Conservation (phyloP, 1,140 invertebrate species). For the Caenorhabditis inopinata region DNA sequence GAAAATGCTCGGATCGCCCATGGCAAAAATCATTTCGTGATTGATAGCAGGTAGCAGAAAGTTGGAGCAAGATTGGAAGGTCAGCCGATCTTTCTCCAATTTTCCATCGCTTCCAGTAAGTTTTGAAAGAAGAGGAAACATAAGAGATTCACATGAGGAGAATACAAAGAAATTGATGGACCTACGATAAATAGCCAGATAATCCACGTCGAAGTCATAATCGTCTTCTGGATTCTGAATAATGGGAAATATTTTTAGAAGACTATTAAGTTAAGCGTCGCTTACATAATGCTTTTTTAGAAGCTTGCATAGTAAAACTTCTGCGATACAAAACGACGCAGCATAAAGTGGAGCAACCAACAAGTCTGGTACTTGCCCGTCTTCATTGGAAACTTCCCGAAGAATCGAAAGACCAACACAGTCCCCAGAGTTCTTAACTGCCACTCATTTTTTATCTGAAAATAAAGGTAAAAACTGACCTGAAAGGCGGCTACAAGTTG, state of each 20-base stretch:
- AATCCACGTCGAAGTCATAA: conserved; percentile 35
- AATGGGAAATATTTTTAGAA: neutral
- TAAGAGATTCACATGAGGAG: neutral
- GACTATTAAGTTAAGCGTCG: neutral
- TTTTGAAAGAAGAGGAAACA: conserved; percentile 8
- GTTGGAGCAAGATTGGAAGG: conserved; percentile 3
- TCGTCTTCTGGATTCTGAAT: conserved; percentile 37
- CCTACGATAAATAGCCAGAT: conserved; percentile 31
- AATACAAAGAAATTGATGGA: conserved; percentile 17
- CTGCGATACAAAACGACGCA: neutral
- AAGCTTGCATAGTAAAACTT: neutral
- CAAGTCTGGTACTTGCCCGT: neutral
- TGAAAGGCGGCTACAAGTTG: neutral
- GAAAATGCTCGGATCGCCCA: neutral
- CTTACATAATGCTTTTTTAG: conserved; percentile 17
- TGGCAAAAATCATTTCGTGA: neutral
- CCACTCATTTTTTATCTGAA: neutral
- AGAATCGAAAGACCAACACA: neutral
- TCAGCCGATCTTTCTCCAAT: neutral
- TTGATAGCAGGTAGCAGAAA: neutral
- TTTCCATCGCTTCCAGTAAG: conserved; percentile 15
- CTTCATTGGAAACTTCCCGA: neutral
- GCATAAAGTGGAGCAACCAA: neutral
- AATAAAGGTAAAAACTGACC: neutral
- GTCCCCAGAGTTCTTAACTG: neutral